Evolutionary conservation across 2,113 vertebrate genomes (phyloP).

Genomic region (Micromys minutus): DNA sequence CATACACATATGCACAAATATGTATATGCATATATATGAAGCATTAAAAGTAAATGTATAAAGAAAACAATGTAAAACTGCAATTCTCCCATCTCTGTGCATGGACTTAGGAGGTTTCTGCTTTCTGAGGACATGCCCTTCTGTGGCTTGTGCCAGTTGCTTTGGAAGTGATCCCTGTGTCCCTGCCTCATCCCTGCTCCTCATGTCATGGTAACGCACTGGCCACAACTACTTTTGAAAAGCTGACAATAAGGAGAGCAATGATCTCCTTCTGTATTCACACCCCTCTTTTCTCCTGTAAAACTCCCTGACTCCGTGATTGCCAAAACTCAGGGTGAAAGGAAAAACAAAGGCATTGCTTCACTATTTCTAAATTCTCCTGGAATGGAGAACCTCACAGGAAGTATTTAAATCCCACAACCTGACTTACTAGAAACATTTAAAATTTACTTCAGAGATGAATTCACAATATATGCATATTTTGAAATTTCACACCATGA

Average conservation of each 20-base stretch:
- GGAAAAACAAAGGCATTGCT: background rate
- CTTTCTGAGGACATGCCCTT: background rate
- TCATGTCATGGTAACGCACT: background rate
- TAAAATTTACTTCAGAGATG: background rate
- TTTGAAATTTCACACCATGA: background rate
- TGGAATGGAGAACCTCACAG: background rate
- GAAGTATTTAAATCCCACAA: background rate
- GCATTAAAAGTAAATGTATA: background rate
- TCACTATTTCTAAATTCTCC: background rate
- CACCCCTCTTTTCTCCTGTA: background rate
- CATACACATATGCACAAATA: no score
- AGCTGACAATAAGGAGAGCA: background rate
- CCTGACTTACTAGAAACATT: background rate
- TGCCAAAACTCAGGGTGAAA: background rate
- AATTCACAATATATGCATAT: background rate
- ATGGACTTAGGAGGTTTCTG: background rate
- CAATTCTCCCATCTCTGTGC: background rate
- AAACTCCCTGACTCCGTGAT: background rate
- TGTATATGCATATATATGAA: no score
- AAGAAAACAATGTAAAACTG: background rate
- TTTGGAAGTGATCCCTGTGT: background rate
- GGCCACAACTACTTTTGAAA: constrained; percentile 3
- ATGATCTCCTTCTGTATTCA: background rate
- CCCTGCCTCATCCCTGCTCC: background rate
- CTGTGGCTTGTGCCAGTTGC: background rate